These are phyloP conservation scores for Actenoides lindsayi DNA, from an alignment of 2,113 vertebrate species.

Conservation along the genomic window DNA sequence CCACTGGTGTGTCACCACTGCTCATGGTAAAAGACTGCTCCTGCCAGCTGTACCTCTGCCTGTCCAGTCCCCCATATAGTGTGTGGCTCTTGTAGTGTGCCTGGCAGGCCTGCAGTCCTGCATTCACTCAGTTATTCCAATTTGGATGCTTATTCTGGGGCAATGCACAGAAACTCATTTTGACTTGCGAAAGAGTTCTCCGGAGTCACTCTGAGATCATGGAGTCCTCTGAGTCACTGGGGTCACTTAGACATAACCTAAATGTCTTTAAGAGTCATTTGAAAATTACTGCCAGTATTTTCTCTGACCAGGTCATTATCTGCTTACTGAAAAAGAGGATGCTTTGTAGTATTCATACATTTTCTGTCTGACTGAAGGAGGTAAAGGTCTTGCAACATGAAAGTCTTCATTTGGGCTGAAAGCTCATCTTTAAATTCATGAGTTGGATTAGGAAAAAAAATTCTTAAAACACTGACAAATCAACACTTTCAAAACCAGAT, in stretches of 20 bases:
- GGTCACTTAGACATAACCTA: not conserved
- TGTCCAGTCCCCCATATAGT: fast-evolving
- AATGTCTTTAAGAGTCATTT: not conserved
- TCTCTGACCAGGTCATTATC: not conserved
- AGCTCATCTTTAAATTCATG: not conserved
- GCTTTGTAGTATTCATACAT: not conserved
- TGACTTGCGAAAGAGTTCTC: not conserved
- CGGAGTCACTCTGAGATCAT: not conserved
- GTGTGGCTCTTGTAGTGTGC: not conserved
- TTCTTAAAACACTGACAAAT: not conserved
- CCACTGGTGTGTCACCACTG: not conserved
- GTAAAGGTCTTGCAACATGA: not conserved
- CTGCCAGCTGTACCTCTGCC: not conserved
- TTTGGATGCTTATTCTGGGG: not conserved
- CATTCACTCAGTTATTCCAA: not conserved
- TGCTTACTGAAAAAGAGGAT: not conserved
- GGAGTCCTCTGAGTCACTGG: not conserved
- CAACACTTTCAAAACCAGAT: not conserved
- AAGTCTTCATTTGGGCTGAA: not conserved
- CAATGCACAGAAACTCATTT: not conserved
- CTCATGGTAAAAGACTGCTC: fast-evolving
- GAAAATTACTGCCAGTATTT: not conserved
- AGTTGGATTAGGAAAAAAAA: not conserved
- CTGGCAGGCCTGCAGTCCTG: not conserved
- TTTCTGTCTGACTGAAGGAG: not conserved